phyloP scores from a whole-genome alignment of 2,113 vertebrate genomes.

The Lophochroa leadbeateri region DNA sequence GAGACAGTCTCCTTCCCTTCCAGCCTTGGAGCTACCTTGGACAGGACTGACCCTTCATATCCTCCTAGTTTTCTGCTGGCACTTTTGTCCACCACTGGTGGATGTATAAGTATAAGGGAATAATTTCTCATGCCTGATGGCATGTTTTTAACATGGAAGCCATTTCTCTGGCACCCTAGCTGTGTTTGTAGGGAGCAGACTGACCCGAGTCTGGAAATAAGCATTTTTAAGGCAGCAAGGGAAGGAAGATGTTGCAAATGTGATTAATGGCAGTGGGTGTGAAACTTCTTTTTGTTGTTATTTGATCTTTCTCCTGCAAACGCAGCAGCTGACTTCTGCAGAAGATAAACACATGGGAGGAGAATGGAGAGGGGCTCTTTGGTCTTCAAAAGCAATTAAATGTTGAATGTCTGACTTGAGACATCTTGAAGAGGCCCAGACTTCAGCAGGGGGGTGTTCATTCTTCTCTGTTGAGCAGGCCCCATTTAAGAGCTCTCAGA shows the following conservation, averaged over 20 bases:
- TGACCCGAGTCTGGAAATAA: neutral
- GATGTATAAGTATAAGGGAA: neutral
- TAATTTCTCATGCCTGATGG: neutral
- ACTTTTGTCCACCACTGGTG: neutral
- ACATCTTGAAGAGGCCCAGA: constrained; percentile 32
- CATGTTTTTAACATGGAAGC: neutral
- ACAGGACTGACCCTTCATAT: neutral
- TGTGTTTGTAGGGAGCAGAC: neutral
- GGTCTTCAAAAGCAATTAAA: constrained; percentile 57
- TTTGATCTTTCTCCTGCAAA: constrained; percentile 55
- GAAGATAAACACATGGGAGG: constrained; percentile 59
- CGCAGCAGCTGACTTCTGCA: constrained; percentile 50
- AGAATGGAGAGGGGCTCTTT: constrained; percentile 1
- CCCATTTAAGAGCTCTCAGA: neutral
- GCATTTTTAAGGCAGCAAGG: neutral
- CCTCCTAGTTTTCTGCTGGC: neutral
- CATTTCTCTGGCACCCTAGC: neutral
- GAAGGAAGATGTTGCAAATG: neutral
- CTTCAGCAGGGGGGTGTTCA: neutral
- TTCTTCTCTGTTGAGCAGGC: neutral
- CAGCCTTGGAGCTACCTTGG: neutral
- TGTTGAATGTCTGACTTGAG: neutral
- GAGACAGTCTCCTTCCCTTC: neutral
- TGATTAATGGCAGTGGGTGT: constrained; percentile 40
- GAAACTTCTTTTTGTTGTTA: constrained; percentile 28